Evolutionary conservation across 1,140 invertebrate species (phyloP).

Genomic region (Drosophila ogumai): DNA sequence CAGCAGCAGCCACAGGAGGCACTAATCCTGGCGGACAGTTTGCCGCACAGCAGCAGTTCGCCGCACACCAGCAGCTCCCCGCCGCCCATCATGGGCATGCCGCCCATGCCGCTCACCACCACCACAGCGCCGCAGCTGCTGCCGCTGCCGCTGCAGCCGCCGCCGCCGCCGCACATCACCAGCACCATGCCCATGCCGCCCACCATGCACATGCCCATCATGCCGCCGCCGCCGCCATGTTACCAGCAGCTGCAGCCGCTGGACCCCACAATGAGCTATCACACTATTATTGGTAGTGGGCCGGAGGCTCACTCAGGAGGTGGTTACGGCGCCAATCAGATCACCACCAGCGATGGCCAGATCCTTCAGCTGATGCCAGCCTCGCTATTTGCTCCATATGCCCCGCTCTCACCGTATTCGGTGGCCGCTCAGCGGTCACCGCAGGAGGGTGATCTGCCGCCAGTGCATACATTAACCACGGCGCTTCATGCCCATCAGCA

Average conservation of each 20-base stretch:
- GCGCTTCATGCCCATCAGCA: conserved; percentile 63
- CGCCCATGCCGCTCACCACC: conserved; percentile 55
- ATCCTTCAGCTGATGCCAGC: conserved; percentile 71
- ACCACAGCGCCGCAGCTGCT: conserved; percentile 59
- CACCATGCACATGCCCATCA: conserved; percentile 65
- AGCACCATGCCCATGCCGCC: conserved; percentile 69
- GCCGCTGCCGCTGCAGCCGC: conserved; percentile 57
- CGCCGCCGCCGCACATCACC: conserved; percentile 84
- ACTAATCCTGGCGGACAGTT: conserved; percentile 50
- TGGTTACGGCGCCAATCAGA: conserved; percentile 24
- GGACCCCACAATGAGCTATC: conserved; percentile 85
- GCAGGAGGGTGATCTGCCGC: conserved; percentile 78
- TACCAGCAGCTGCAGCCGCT: conserved; percentile 83
- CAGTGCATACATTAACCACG: conserved; percentile 68
- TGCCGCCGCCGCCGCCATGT: conserved; percentile 82
- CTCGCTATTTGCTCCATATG: conserved; percentile 59
- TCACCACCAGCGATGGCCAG: conserved; percentile 60
- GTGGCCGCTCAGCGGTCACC: conserved; percentile 75
- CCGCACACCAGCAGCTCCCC: conserved; percentile 64
- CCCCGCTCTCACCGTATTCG: conserved; percentile 63
- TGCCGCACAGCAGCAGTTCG: conserved; percentile 67
- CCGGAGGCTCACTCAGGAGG: background rate
- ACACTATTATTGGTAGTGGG: conserved; percentile 85
- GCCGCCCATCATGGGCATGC: conserved; percentile 66
- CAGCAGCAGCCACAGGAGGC: conserved; percentile 47